Base-by-base conservation (phyloP, 1,140 invertebrate species). In the Thereuonema tuberculata region DNA sequence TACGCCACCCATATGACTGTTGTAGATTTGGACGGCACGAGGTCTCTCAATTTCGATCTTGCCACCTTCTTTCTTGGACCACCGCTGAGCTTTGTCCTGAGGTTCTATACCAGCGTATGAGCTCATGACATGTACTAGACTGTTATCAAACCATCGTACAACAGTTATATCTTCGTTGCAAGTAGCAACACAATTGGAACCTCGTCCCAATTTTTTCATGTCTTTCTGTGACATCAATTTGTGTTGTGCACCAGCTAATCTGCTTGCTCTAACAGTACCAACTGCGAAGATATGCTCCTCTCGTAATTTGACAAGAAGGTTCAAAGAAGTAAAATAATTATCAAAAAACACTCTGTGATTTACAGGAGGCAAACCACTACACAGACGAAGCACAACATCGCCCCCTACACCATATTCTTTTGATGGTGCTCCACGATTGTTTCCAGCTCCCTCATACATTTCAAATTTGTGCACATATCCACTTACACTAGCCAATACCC, bases 1-100 rank as follows among this genome's bases (percentile, higher is more conserved):
- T 17, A 76, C 75, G 43, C 72, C 73, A 53, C 74, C 75, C 75
- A 77, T 78, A 65, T 75, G 70, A 56, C 58, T 66, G 67, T 78
- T 77, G 65, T 77, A 78, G 56, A 70, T 68, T 47, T 64, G 64
- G 20, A 77, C 69, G 56, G 74, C 68, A 64, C 73, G 66, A 53
- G 75, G 72, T 63, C 71, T 72, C 53, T 69, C 59, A 61, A 77
- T 37, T 17, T 37, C 68, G 48, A 26, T 2, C 2, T 21, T 26
- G n/a, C 14, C 21, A 12, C 12, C 27, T 55, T 3, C 21, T 25
- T 28, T 28, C 21, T 17, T 24, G 25, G 5, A 9, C 24, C 27
- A 55, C 9, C 53, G 23, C 12, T 26, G 9, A 5, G 27, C 53
- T 55, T 3, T 55, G 9, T 50, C 48, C 5, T 5, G 3, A 50